These are phyloP conservation scores for Carcina quercana DNA, from an alignment of 2,888 invertebrate genomes.

Conservation along the genomic window DNA sequence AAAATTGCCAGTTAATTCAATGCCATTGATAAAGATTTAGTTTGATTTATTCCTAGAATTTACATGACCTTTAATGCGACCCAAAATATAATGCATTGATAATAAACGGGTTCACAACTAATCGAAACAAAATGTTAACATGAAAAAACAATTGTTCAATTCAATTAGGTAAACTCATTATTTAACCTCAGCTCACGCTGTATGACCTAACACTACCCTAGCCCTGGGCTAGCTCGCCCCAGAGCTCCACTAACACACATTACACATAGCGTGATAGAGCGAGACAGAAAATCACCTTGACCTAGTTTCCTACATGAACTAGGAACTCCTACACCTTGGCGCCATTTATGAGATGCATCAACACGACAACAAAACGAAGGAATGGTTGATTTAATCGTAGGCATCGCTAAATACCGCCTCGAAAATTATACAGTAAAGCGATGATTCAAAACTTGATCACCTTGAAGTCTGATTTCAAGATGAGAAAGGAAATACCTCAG, in stretches of 20 bases:
- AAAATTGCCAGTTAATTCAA: too few relatives aligned
- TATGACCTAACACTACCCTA: slow-evolving; percentile 7
- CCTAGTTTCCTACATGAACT: slow-evolving; percentile 2
- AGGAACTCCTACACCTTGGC: slow-evolving; percentile 20
- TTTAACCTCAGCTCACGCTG: slow-evolving; percentile 29
- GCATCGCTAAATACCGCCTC: not conserved
- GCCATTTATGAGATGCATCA: slow-evolving; percentile 25
- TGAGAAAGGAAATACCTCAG: slow-evolving; percentile 3
- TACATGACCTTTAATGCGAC: too few relatives aligned
- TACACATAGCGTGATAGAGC: not conserved
- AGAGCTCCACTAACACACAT: slow-evolving; percentile 8
- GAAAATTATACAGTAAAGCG: not conserved
- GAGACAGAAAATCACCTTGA: slow-evolving; percentile 8
- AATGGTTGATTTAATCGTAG: not conserved
- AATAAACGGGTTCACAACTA: too few relatives aligned
- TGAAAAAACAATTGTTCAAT: too few relatives aligned
- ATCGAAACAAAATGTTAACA: too few relatives aligned
- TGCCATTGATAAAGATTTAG: too few relatives aligned
- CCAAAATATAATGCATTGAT: too few relatives aligned
- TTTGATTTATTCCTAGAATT: too few relatives aligned
- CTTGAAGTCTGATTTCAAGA: slow-evolving; percentile 5
- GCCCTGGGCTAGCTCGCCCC: too few relatives aligned
- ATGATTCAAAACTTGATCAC: slow-evolving; percentile 9
- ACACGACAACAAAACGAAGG: slow-evolving; percentile 4
- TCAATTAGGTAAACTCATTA: slow-evolving; percentile 40